These are phyloP conservation scores for Lasioglossum baleicum DNA, from an alignment of 1,140 invertebrate genomes.

Conservation along the genomic window DNA sequence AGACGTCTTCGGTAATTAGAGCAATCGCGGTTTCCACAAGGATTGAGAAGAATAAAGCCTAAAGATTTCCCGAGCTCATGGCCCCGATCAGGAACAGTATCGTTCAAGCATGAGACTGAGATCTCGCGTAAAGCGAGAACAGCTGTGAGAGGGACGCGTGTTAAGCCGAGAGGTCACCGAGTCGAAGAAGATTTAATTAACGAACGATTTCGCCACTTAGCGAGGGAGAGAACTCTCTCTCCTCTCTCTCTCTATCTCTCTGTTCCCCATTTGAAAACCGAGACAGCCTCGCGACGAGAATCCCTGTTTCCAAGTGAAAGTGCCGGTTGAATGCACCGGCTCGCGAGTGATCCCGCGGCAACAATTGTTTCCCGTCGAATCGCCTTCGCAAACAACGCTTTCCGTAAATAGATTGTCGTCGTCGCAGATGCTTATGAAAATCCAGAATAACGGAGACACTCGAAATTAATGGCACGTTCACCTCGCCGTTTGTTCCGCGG, in stretches of 20 bases:
- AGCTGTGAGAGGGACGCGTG: background rate
- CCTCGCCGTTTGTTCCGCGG: too few relatives aligned
- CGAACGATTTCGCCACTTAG: constrained; percentile 34
- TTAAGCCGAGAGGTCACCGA: constrained; percentile 11
- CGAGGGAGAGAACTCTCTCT: background rate
- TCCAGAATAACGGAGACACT: too few relatives aligned
- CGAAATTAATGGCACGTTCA: too few relatives aligned
- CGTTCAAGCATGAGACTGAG: background rate
- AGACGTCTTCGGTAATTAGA: too few relatives aligned
- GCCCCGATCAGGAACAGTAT: background rate
- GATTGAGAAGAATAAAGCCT: too few relatives aligned
- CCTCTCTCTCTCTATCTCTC: background rate
- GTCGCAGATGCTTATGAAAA: too few relatives aligned
- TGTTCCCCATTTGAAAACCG: background rate
- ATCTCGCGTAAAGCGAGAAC: constrained; percentile 20
- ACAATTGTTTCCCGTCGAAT: background rate
- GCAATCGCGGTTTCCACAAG: too few relatives aligned
- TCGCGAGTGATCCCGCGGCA: background rate
- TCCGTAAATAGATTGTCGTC: too few relatives aligned
- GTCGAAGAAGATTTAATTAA: constrained; percentile 43
- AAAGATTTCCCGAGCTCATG: background rate
- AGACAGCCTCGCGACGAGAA: background rate
- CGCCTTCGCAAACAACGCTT: background rate
- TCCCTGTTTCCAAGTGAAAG: background rate
- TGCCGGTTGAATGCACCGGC: background rate